Percentiles rank a stretch among this genome's conserved stretches.
Evolutionary conservation across 2,797 vertebrate genomes (phyloP).

Genomic region (Hipposideros larvatus): DNA sequence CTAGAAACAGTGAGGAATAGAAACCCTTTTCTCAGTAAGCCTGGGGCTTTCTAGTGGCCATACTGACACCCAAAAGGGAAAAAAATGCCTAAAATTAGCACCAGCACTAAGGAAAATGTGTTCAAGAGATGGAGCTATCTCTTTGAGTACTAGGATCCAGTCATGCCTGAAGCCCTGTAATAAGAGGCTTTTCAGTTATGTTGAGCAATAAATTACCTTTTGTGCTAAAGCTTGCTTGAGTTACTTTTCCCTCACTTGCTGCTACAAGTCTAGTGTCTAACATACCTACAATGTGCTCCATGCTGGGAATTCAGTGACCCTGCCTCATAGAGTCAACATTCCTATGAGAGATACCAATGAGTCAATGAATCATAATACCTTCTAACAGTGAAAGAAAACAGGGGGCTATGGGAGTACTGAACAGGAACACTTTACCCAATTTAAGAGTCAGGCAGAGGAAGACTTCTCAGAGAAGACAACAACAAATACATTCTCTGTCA

Average conservation of each 20-base stretch:
- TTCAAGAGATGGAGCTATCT: not conserved
- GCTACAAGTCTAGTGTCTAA: not conserved
- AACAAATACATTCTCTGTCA: not conserved
- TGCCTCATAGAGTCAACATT: not conserved
- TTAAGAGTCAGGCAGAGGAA: not conserved
- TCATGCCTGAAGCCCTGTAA: not conserved
- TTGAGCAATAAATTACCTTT: not conserved
- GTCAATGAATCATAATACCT: not conserved
- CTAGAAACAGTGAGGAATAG: not conserved
- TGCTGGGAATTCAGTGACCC: not conserved
- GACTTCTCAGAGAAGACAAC: not conserved
- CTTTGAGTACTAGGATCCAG: not conserved
- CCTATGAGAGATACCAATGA: not conserved
- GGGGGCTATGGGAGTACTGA: not conserved
- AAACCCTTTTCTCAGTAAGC: not conserved
- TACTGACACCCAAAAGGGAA: not conserved
- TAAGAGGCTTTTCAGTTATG: not conserved
- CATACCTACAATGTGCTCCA: constrained; percentile 77
- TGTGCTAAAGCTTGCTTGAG: not conserved
- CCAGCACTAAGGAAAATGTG: not conserved
- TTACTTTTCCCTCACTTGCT: not conserved
- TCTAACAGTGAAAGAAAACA: not conserved
- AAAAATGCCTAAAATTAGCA: not conserved
- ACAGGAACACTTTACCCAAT: not conserved
- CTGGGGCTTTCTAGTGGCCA: not conserved